Evolutionary conservation across 2,797 vertebrate species (phyloP).

Genomic region (Cryptoprocta ferox): DNA sequence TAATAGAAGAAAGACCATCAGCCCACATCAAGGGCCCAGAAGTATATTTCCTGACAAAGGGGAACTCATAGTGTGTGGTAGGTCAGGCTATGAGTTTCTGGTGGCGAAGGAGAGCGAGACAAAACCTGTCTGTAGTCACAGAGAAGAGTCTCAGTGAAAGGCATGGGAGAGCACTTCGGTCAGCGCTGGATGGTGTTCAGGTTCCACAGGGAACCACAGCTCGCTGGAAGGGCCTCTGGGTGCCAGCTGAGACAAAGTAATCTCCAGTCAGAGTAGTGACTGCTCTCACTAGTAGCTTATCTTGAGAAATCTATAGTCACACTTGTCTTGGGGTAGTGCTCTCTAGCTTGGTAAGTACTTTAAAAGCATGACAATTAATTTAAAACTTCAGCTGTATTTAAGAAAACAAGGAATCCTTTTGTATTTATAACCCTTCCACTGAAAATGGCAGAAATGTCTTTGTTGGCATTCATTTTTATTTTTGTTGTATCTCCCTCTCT

Average conservation of each 20-base stretch:
- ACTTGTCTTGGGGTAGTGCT: constrained; percentile 64
- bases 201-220: not conserved
- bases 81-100: not conserved
- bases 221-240: too few species aligned
- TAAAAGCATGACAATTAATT: not conserved
- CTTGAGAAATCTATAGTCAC: not conserved
- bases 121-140: not conserved
- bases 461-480: constrained; percentile 32
- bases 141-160: not conserved
- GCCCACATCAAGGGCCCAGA: not conserved
- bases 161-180: not conserved
- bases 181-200: too few species aligned
- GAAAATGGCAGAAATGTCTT: constrained; percentile 24
- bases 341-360: constrained; percentile 67
- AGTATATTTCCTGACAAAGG: not conserved
- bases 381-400: not conserved
- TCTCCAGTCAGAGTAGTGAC: not conserved
- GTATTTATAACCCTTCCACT: not conserved
- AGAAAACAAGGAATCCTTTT: constrained; percentile 13
- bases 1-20: not conserved
- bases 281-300: not conserved
- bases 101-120: not conserved
- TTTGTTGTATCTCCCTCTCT: constrained; percentile 72
- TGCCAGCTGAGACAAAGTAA: not conserved
- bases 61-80: not conserved